Evolutionary conservation across 1,140 invertebrate species (phyloP).

Genomic region (Thrips palmi): DNA sequence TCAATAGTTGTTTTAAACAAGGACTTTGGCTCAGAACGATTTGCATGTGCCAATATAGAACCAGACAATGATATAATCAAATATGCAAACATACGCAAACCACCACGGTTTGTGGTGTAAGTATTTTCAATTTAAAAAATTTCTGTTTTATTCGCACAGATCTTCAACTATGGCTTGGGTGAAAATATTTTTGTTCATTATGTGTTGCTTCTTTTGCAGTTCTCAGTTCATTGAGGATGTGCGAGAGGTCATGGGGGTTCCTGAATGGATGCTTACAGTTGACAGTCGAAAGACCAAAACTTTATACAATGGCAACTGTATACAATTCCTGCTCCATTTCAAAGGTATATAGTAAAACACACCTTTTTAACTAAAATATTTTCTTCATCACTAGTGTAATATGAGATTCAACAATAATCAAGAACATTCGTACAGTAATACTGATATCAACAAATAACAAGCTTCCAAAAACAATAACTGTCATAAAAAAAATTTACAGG

Average conservation of each 20-base stretch:
- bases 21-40: constrained; percentile 44
- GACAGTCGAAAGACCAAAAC: constrained; percentile 61
- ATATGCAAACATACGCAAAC: constrained; percentile 70
- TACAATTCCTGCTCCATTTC: constrained; percentile 79
- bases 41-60: constrained; percentile 81
- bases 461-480: neutral
- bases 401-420: neutral
- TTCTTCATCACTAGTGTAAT: neutral
- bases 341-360: constrained; percentile 31
- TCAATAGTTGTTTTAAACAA: constrained; percentile 72
- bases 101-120: constrained; percentile 74
- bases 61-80: constrained; percentile 82
- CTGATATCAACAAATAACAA: no score
- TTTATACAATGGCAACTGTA: constrained; percentile 57
- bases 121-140: constrained; percentile 19
- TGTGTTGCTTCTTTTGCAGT: constrained; percentile 25
- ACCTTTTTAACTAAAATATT: neutral
- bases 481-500: constrained; percentile 23
- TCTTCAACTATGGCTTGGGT: neutral
- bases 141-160: neutral
- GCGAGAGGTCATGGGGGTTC: constrained; percentile 61
- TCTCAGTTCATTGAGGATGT: constrained; percentile 71
- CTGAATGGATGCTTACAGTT: constrained; percentile 75
- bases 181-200: neutral
- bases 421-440: no score